These are phyloP conservation scores for Drosophila sturtevanti DNA, from an alignment of 1,140 invertebrate genomes.

Conservation along the genomic window DNA sequence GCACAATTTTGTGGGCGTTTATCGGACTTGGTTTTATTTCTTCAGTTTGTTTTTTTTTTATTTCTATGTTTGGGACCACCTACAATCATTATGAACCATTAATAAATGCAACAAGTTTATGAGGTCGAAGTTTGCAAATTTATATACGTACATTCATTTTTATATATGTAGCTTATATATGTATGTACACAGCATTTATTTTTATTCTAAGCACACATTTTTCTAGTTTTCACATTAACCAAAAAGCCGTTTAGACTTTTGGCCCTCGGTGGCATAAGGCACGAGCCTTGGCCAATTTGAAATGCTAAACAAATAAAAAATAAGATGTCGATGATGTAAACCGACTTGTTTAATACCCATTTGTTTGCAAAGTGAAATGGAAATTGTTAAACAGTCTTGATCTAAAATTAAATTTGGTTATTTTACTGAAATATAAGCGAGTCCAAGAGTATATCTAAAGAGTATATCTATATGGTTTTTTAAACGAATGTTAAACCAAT, in stretches of 20 bases:
- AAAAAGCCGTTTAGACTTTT: slow-evolving; percentile 37
- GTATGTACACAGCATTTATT: neutral
- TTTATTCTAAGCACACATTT: slow-evolving; percentile 56
- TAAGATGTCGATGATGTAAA: slow-evolving; percentile 31
- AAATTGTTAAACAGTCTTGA: too few species aligned
- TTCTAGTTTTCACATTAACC: slow-evolving; percentile 60
- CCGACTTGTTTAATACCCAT: slow-evolving; percentile 32
- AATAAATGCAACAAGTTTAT: slow-evolving; percentile 60
- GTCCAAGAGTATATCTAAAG: too few species aligned
- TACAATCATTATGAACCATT: slow-evolving; percentile 66
- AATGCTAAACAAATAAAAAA: slow-evolving; percentile 60
- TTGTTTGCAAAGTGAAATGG: neutral
- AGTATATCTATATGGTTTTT: too few species aligned
- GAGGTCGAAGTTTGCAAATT: slow-evolving; percentile 41
- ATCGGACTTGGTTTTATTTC: slow-evolving; percentile 22
- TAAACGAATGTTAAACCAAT: too few species aligned
- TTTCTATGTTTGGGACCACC: slow-evolving; percentile 52
- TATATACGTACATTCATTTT: slow-evolving; percentile 21
- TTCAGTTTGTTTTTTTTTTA: slow-evolving; percentile 8
- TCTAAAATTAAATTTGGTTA: too few species aligned
- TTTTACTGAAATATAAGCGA: too few species aligned
- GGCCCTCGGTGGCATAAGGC: slow-evolving; percentile 60
- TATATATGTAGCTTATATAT: too few species aligned
- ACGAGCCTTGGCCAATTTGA: slow-evolving; percentile 67
- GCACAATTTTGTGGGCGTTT: slow-evolving; percentile 68